Base-by-base conservation (phyloP, 2,113 vertebrate genomes). In the cat (Felis catus) region DNA sequence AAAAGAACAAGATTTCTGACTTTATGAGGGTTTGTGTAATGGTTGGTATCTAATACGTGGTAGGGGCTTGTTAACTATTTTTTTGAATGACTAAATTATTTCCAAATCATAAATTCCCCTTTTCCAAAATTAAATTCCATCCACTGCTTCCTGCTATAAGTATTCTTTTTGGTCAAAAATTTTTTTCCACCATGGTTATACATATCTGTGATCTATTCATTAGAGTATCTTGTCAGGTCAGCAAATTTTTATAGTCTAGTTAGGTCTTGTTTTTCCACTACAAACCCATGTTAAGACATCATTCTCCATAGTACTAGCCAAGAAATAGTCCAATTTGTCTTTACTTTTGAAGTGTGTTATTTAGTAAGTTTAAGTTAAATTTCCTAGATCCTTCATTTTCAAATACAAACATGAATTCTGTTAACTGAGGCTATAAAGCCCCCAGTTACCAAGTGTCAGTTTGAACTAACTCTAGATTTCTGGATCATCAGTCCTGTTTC, bases 261-360 rank as follows among this genome's bases (percentile, higher is more conserved):
- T 63, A 70, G 45, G 73, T 82, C 31, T 85, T 83, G 51, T 53
- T 93, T 95, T 89, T 58, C 36, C 87, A 27, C 78, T 95, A 90
- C 1, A 63, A 71, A 89, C 39, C 76, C 91, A 83, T 73, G 3
- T 87, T 80, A 78, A 27, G 66, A 83, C 11, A 89, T 95, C 71
- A 66, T 90, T 95, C 3, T 88, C 14, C 14, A 79, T 4, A 80
- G 15, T 7, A 3, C 16, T 83, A 83, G 9, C 7, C 39, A 55
- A 84, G 58, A 76, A 91, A 81, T n/a, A 95, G 71, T 23, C 15
- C 68, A 63, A 58, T 66, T 87, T 94, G 16, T 36, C 92, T 94
- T 90, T 58, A 78, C 78, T 68, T 93, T 74, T 94, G 33, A 95
- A 65, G 21, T 33, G 15, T 92, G 3, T 33, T 90, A 48, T 90